Percentiles rank a stretch among this genome's conserved stretches.
phyloP scores from a whole-genome alignment of 2,797 vertebrate species.

The Lacerta agilis region DNA sequence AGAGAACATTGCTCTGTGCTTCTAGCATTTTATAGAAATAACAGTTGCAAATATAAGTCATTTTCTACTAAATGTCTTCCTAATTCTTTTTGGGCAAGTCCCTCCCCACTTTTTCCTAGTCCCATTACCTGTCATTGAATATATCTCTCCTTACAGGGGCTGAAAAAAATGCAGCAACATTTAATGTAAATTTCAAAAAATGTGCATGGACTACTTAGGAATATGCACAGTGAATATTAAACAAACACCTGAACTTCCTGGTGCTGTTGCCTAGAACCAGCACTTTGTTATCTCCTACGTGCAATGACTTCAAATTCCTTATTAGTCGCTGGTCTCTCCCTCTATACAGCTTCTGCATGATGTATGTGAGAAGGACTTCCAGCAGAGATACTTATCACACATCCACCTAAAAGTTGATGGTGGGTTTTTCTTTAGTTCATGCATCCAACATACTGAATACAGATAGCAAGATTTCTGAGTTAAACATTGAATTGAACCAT shows the following conservation, averaged over 20 bases:
- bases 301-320: conserved; percentile 69
- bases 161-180: conserved; percentile 63
- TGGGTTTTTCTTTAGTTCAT: conserved; percentile 56
- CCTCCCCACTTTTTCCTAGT: conserved; percentile 53
- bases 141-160: conserved; percentile 64
- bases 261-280: conserved; percentile 68
- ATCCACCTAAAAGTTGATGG: conserved; percentile 71
- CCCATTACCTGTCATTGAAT: conserved; percentile 73
- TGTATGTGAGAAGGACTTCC: conserved; percentile 60
- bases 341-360: conserved; percentile 69
- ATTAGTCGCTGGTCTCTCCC: conserved; percentile 69
- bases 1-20: conserved; percentile 54
- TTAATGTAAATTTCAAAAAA: conserved; percentile 58
- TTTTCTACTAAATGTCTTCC: conserved; percentile 69
- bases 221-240: conserved; percentile 72
- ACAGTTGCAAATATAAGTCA: conserved; percentile 48
- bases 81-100: conserved; percentile 64
- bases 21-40: conserved; percentile 46
- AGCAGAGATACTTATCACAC: conserved; percentile 69
- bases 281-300: conserved; percentile 72
- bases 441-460: conserved; percentile 54
- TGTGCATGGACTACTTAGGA: conserved; percentile 66
- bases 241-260: conserved; percentile 70
- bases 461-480: conserved; percentile 56
- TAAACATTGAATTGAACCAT: conserved; percentile 49